Evolutionary conservation across 2,797 vertebrate species (phyloP), one percentile per base, ranked within the genome.

Genomic region (Pogonophryne albipinna): DNA sequence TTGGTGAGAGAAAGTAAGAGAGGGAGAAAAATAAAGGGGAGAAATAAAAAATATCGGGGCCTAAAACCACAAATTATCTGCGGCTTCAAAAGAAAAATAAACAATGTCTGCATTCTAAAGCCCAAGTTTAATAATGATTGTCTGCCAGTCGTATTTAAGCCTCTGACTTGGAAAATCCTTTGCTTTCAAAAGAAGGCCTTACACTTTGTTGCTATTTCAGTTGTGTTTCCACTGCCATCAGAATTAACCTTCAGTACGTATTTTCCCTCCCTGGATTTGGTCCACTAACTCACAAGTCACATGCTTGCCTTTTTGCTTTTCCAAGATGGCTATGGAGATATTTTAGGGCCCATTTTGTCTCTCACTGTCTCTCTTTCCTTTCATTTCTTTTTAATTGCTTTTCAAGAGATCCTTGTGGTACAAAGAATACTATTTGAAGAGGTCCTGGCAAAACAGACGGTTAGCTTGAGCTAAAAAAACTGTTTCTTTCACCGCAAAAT

Each of bases 221-320:
- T 86, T 88, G 85, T 91, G 91, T 92, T 93, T 91, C 92, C 90
- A 89, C 84, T 86, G 81, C 83, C 85, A 79, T 87, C 80, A 63
- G 79, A 83, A 71, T 72, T 87, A 88, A 84, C 66, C 87, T 89
- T 78, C 83, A 83, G 85, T 79, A 83, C 71, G 65, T 76, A 85
- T 87, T 90, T 90, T 79, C 90, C 86, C 83, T 85, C 76, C 71
- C 80, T 89, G 87, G 87, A 90, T 85, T 83, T 78, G 71, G 85
- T 91, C 85, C 90, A 83, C 82, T 82, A 86, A 87, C 83, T 84
- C 78, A 78, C 85, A 80, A 86, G 74, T 85, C 52, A 65, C 76
- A 80, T 64, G 75, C 83, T 84, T 71, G 73, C 66, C 71, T 83
- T 80, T 88, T 87, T 88, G 73, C 80, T 90, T 90, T 88, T 87